Evolutionary conservation across 2,888 invertebrate species (phyloP), one percentile per base, ranked within the genome.

Genomic region (Imbricaverruca yamaguchii): DNA sequence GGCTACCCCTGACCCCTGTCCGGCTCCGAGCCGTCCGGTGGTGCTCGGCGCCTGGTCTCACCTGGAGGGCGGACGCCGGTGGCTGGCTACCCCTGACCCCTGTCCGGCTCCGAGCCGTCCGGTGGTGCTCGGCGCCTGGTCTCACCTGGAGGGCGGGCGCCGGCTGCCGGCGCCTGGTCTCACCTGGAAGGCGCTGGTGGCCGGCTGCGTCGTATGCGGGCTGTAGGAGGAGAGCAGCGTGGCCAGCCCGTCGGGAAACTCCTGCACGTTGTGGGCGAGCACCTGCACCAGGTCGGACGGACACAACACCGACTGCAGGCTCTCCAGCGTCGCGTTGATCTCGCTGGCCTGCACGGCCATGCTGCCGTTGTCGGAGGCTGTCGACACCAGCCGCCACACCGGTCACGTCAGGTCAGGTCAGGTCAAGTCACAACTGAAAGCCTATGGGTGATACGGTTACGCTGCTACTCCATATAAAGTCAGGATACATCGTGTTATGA

Each of bases 211-310:
- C 21, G 21, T n/a, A 21, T 74, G 74, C 53, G 21, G 18, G 74
- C 10, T 55, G 74, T 74, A 74, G 15, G 74, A 55, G 18, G 74
- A 18, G 53, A 74, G 74, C 74, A 74, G 74, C 53, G 74, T 9
- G 21, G 74, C 74, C 53, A 74, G 55, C 12, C 74, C 53, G 55
- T 74, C 74, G 53, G 74, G 74, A 18, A 74, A 74, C 55, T 74
- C 74, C 74, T 74, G 74, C 7, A 55, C 74, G 74, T 74, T 74
- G 53, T 74, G 74, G 7, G 74, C 74, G 53, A 74, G 21, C 55
- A 74, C 74, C 55, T 74, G 74, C 21, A 55, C 74, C 55, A 74
- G 74, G 55, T 74, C 74, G 55, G 74, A 15, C 53, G 74, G 74
- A 10, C 53, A 55, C 21, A 74, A 55, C 74, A 74, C 21, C 74